phyloP scores from a whole-genome alignment of 2,113 vertebrate species.

The Steatornis caripensis region DNA sequence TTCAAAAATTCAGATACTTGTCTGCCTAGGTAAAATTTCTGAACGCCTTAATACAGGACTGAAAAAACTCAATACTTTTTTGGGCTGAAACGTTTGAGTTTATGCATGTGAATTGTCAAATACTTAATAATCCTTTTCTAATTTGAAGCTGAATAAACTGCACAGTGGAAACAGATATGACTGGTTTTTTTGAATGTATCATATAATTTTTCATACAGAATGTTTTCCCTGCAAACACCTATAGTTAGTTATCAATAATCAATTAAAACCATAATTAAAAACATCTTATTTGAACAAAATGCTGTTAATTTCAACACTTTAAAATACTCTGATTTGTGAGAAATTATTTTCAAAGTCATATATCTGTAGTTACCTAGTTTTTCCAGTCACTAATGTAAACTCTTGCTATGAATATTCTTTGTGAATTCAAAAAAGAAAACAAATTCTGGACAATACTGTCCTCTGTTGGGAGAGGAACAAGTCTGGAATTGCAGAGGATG shows the following conservation, averaged over 20 bases:
- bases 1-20: background rate
- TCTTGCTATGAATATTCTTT: background rate
- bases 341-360: background rate
- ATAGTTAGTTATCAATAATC: background rate
- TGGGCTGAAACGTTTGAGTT: conserved; percentile 3
- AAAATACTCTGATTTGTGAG: background rate
- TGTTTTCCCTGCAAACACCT: background rate
- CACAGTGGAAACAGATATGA: conserved; percentile 20
- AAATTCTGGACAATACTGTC: background rate
- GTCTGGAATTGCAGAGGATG: background rate
- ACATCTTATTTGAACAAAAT: background rate
- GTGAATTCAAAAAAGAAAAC: background rate
- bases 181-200: background rate
- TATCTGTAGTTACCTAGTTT: background rate
- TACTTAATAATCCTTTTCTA: conserved; percentile 33
- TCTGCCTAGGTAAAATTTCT: conserved; percentile 37
- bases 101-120: conserved; percentile 55
- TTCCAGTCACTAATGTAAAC: background rate
- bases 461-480: background rate
- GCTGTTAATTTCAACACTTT: background rate
- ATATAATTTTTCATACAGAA: background rate
- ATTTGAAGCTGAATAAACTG: conserved; percentile 50
- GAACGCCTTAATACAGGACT: conserved; percentile 24
- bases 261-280: background rate
- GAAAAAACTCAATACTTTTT: background rate